Evolutionary conservation across 1,140 invertebrate species (phyloP).

Genomic region (Drosophila ficusphila): DNA sequence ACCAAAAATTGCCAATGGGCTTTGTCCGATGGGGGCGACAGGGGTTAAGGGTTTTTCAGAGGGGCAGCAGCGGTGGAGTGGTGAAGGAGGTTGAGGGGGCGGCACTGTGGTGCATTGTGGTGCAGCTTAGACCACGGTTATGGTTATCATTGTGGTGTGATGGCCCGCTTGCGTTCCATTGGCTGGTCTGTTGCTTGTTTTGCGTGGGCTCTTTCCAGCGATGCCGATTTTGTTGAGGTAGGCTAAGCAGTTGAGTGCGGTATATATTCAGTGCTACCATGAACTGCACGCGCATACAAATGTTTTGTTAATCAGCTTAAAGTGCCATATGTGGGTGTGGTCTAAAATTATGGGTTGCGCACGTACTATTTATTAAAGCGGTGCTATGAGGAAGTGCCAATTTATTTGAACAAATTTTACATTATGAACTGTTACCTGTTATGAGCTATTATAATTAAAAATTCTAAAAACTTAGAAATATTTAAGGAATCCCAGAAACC

Average conservation of each 20-base stretch:
- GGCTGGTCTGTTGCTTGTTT: slow-evolving; percentile 73
- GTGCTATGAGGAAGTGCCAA: background rate
- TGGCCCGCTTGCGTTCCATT: slow-evolving; percentile 65
- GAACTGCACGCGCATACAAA: slow-evolving; percentile 23
- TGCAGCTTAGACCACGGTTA: slow-evolving; percentile 51
- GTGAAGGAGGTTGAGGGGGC: background rate
- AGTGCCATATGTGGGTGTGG: slow-evolving; percentile 46
- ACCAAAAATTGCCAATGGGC: slow-evolving; percentile 77
- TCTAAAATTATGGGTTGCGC: slow-evolving; percentile 13
- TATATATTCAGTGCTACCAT: slow-evolving; percentile 30
- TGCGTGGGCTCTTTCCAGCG: slow-evolving; percentile 24
- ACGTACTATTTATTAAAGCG: background rate
- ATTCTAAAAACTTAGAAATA: no score
- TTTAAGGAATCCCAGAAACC: no score
- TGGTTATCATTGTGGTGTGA: slow-evolving; percentile 72
- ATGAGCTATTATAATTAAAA: no score
- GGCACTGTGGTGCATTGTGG: slow-evolving; percentile 8
- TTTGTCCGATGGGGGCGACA: slow-evolving; percentile 19
- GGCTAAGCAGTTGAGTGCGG: slow-evolving; percentile 61
- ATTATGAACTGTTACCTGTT: no score
- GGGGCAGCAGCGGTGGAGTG: background rate
- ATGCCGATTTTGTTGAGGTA: slow-evolving; percentile 57
- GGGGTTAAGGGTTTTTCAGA: background rate
- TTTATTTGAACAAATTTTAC: background rate
- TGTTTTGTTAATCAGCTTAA: slow-evolving; percentile 53